A percentile compares a stretch with the other conserved stretches of the same genome.
phyloP scores from a whole-genome alignment of 2,888 invertebrate species.

The Acleris holmiana region DNA sequence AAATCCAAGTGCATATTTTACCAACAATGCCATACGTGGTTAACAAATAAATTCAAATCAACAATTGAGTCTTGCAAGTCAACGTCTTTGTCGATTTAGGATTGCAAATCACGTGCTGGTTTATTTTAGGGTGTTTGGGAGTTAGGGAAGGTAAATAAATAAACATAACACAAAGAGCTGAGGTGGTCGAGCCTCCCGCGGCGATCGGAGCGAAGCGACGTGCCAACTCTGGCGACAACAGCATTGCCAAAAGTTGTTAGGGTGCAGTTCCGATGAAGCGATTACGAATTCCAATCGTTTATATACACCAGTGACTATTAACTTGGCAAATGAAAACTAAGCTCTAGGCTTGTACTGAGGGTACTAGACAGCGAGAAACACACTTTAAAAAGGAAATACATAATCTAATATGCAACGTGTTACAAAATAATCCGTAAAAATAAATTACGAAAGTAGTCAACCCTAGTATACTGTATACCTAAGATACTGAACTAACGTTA shows the following conservation, averaged over 20 bases:
- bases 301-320: too few relatives aligned
- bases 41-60: conserved; percentile 34
- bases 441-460: too few relatives aligned
- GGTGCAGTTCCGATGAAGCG: conserved; percentile 48
- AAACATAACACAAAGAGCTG: conserved; percentile 42
- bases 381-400: too few relatives aligned
- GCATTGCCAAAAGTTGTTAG: conserved; percentile 63
- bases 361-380: too few relatives aligned
- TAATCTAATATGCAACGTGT: too few relatives aligned
- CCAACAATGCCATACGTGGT: conserved; percentile 30
- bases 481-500: too few relatives aligned
- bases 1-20: conserved; percentile 28
- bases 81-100: conserved; percentile 34
- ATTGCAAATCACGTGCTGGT: conserved; percentile 49
- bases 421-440: too few relatives aligned
- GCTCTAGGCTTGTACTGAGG: too few relatives aligned
- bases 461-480: too few relatives aligned
- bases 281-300: too few relatives aligned
- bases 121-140: conserved; percentile 28
- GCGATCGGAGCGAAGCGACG: conserved; percentile 55
- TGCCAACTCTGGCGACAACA: conserved; percentile 66
- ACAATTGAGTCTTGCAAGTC: conserved; percentile 36
- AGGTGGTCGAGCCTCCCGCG: conserved; percentile 70
- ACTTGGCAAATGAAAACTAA: too few relatives aligned
- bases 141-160: conserved; percentile 52